phyloP scores from a whole-genome alignment of 2,113 vertebrate genomes.

The Rhynchomys soricoides region DNA sequence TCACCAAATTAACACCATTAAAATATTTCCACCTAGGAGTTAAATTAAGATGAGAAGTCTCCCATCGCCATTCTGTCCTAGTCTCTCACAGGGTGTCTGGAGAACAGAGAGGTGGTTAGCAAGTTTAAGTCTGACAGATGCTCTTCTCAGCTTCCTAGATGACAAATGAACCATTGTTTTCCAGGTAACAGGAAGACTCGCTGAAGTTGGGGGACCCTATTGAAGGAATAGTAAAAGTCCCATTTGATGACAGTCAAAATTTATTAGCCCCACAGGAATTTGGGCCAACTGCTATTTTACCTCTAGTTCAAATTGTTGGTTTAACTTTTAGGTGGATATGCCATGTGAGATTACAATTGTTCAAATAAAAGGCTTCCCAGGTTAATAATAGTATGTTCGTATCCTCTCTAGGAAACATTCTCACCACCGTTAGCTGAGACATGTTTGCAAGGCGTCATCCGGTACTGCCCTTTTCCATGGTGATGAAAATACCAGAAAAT shows the following conservation, averaged over 20 bases:
- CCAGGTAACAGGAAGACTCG: slow-evolving; percentile 40
- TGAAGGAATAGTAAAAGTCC: not conserved
- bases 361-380: slow-evolving; percentile 45
- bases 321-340: slow-evolving; percentile 3
- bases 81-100: not conserved
- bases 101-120: slow-evolving; percentile 33
- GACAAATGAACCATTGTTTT: not conserved
- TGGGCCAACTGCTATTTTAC: not conserved
- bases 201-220: not conserved
- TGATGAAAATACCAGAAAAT: slow-evolving; percentile 31
- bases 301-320: slow-evolving; percentile 45
- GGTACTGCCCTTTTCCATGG: not conserved
- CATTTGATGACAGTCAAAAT: not conserved
- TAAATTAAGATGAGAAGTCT: not conserved
- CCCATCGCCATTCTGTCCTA: not conserved
- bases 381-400: not conserved
- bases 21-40: not conserved
- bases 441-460: not conserved
- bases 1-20: slow-evolving; percentile 36
- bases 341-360: slow-evolving; percentile 46
- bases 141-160: not conserved
- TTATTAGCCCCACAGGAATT: not conserved
- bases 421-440: slow-evolving; percentile 38
- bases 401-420: not conserved
- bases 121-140: not conserved